Base-by-base conservation (phyloP, 2,888 invertebrate genomes). In the Dromius quadrimaculatus region DNA sequence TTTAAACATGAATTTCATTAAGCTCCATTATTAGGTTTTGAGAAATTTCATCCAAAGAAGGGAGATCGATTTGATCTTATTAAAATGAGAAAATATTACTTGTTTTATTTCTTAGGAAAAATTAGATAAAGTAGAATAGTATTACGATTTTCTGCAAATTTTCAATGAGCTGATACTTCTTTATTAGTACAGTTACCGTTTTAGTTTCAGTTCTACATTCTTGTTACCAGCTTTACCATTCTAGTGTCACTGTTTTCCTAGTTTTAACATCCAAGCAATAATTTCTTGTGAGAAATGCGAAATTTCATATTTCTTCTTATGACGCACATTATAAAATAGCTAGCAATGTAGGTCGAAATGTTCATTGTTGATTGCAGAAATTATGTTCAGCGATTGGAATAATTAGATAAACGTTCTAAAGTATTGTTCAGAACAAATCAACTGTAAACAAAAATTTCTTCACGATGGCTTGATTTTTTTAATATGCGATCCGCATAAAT, bases 151-250 rank as follows among this genome's bases (percentile, higher is more conserved):
- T n/a, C n/a, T n/a, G n/a, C n/a, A n/a, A n/a, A n/a, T n/a, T n/a
- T n/a, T n/a, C n/a, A n/a, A n/a, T n/a, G n/a, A n/a, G n/a, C n/a
- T n/a, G n/a, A n/a, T n/a, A n/a, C n/a, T n/a, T n/a, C n/a, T n/a
- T n/a, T n/a, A n/a, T n/a, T n/a, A 32, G 64, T 64, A 47, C 47
- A 64, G 20, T 36, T 11, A 65, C 61, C 50, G 65, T 15, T 50
- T 54, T 15, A 2, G 28, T 63, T 63, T 50, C 13, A 28, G 45
- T 47, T 47, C 50, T 64, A 36, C 65, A 65, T 65, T 65, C 65
- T 41, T 61, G 23, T 19, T 15, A 61, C 65, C 36, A 34, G 50
- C 47, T 50, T 65, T 11, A 36, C 65, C 65, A 50, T 65, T 50
- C 50, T 19, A 13, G 17, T 23, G 11, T 19, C 36, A 20, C 47